These are phyloP conservation scores for Lysiphlebus fabarum DNA, from an alignment of 1,140 invertebrate species.

Conservation along the genomic window DNA sequence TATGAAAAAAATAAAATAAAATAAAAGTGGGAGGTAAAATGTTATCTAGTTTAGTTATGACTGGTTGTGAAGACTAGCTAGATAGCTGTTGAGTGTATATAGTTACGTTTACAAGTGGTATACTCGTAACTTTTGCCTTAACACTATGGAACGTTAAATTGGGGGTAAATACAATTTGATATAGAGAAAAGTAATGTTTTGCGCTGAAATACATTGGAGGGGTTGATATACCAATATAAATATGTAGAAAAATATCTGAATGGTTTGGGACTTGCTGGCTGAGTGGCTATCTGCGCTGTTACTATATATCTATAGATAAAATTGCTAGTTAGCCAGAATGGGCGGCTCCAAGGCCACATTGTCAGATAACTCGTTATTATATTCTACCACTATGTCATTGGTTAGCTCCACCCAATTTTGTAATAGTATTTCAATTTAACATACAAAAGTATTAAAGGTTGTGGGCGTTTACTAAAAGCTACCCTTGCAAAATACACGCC, in stretches of 20 bases:
- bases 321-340: constrained; percentile 45
- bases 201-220: not conserved
- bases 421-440: constrained; percentile 22
- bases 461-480: constrained; percentile 27
- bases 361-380: constrained; percentile 37
- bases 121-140: not conserved
- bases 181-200: constrained; percentile 4
- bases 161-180: not conserved
- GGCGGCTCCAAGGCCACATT: constrained; percentile 45
- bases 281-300: constrained; percentile 42
- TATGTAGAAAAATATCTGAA: constrained; percentile 9
- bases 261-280: constrained; percentile 48
- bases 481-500: no score
- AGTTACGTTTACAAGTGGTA: constrained; percentile 6
- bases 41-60: not conserved
- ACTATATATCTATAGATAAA: no score
- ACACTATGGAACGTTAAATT: not conserved
- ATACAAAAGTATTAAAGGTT: constrained; percentile 21
- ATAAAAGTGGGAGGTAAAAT: not conserved
- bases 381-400: constrained; percentile 47
- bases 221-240: no score
- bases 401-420: constrained; percentile 43
- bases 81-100: constrained; percentile 1
- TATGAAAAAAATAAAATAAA: not conserved
- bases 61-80: constrained; percentile 10